Evolutionary conservation across 2,113 vertebrate genomes (phyloP), one percentile per base, ranked within the genome.

Genomic region (Platichthys flesus): DNA sequence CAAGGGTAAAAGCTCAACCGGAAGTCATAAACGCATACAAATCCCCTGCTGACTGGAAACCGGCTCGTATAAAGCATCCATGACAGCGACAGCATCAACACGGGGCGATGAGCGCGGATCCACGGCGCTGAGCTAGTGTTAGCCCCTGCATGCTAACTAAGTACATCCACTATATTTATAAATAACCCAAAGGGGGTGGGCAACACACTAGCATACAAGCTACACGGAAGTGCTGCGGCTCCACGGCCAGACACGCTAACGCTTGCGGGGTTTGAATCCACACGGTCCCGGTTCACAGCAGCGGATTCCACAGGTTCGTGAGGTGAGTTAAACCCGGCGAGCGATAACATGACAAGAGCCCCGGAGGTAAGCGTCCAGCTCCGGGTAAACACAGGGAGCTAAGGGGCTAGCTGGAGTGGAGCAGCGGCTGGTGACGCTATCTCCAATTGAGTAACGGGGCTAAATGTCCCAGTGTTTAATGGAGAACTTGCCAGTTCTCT

Each of bases 261-360:
- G 20, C 26, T 13, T 15, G 16, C 52, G 0, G 5, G 20, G 20
- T 3, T 37, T 10, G 3, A 2, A 66, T 5, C 28, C 28, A 31
- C 28, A 4, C n/a, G 42, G 26, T 26, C 28, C 28, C 56, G 1
- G 56, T 66, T 65, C 58, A 69, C 79, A 47, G 21, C 78, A 77
- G 28, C 71, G 54, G 35, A 57, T 75, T 24, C 35, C 54, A 60
- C 69, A 31, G 63, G n/a, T 63, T 76, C 24, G 35, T 5, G 37
- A 78, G 88, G 87, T 90, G 63, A 89, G 86, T 85, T 49, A 6
- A 64, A 61, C 9, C 2, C 3, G 9, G 2, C 10, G 47, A 7
- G 15, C 7, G 18, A 1, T 6, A 1, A 51, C 4, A 5, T 0
- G 47, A 49, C 47, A 16, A 1, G 40, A 42, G 9, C 2, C 0